Evolutionary conservation across 2,888 invertebrate species (phyloP), one percentile per base, ranked within the genome.

Genomic region (Prosapia bicincta): DNA sequence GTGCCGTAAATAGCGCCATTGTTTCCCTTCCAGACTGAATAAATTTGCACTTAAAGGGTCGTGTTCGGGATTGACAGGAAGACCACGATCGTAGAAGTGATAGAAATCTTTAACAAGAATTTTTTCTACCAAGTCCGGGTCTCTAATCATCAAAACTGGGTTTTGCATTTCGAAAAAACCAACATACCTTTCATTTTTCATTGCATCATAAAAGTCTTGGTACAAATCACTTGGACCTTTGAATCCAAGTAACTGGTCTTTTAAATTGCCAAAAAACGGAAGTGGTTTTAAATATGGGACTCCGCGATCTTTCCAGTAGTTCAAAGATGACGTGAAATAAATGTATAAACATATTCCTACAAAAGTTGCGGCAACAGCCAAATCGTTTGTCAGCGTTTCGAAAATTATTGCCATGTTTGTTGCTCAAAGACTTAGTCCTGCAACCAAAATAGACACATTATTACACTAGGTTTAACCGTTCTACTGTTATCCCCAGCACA

Each of bases 251-350:
- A 76, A 24, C 3, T 32, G 13, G 3, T 83, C 82, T 25, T 82
- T 83, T 28, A 85, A 79, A 78, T 85, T 86, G 0, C 87, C 87
- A 65, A 85, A 83, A 3, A 86, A 70, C 1, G 84, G 82, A 2
- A 79, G 30, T 0, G 87, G 86, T 74, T 82, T 79, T 0, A 84
- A 81, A 54, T 83, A 85, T 1, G 82, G 81, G 1, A 87, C 82
- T 2, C 83, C 83, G 24, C 83, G 83, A 1, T 81, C 81, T 71
- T 83, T 83, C 86, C 86, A 87, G 78, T 84, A 85, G 66, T 6
- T 2, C 9, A 38, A 38, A 13, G 38, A 13, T 38, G 38, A 38
- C 6, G 38, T 38, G 38, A 13, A 6, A 13, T 13, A 38, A 13
- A 38, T 2, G 15, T 38, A 38, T 3, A 38, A 38, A 38, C 38